Percentiles rank a stretch among this genome's conserved stretches.
These are phyloP conservation scores for Aleadryas rufinucha DNA, from an alignment of 2,113 vertebrate genomes.

Conservation along the genomic window DNA sequence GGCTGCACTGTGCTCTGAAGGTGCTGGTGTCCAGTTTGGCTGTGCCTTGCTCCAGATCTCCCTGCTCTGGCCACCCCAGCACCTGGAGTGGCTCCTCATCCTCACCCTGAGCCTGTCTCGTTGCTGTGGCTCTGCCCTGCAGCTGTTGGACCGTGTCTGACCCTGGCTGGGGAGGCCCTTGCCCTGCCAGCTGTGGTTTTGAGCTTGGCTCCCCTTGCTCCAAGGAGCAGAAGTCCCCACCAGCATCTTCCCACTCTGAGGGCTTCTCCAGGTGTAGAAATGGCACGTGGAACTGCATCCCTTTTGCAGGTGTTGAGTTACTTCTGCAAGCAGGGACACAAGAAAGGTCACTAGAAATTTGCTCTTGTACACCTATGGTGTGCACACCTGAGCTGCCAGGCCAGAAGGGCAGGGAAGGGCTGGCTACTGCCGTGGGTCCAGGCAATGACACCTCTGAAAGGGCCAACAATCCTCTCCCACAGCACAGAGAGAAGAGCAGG, in stretches of 20 bases:
- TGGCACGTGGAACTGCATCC: neutral
- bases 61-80: neutral
- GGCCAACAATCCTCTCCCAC: neutral
- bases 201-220: neutral
- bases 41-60: neutral
- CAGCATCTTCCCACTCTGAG: neutral
- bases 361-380: neutral
- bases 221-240: neutral
- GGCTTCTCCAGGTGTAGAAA: neutral
- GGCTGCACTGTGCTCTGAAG: neutral
- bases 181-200: neutral
- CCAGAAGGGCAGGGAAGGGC: neutral
- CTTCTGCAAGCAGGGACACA: neutral
- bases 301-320: neutral
- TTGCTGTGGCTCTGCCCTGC: neutral
- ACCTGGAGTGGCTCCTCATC: neutral
- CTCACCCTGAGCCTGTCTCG: neutral
- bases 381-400: neutral
- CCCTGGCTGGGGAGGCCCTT: neutral
- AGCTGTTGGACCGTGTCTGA: neutral
- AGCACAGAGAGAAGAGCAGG: neutral
- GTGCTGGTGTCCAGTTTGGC: neutral
- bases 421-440: neutral
- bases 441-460: neutral
- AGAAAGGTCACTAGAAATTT: neutral